Percentiles rank a stretch among this genome's conserved stretches.
phyloP scores from a whole-genome alignment of 2,888 invertebrate species.

The Endotricha flammealis region DNA sequence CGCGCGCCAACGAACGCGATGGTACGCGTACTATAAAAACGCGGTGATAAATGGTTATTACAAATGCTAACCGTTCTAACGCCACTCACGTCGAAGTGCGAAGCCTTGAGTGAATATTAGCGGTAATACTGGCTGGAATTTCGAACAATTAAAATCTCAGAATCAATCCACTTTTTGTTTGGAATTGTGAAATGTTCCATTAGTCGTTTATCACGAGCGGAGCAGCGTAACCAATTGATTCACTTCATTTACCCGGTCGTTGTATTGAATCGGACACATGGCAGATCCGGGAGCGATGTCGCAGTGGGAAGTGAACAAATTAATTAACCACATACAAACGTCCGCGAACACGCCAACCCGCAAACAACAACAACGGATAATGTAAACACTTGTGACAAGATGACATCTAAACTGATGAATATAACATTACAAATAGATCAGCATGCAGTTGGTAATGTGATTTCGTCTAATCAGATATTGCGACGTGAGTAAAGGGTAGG shows the following conservation, averaged over 20 bases:
- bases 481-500: too few species aligned
- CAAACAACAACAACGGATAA: background rate
- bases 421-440: too few species aligned
- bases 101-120: background rate
- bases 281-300: constrained; percentile 25
- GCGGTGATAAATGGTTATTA: background rate
- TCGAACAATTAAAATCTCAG: constrained; percentile 4
- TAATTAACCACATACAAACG: constrained; percentile 44
- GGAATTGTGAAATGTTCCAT: constrained; percentile 26
- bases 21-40: background rate
- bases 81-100: background rate
- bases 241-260: constrained; percentile 39
- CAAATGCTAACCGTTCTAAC: background rate
- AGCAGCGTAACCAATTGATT: constrained; percentile 51
- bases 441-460: too few species aligned
- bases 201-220: constrained; percentile 38
- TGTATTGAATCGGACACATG: constrained; percentile 44
- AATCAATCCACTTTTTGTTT: background rate
- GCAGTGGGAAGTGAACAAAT: constrained; percentile 36
- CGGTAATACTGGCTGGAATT: background rate
- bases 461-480: too few species aligned
- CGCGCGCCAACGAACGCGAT: background rate
- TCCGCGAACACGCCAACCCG: background rate
- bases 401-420: too few species aligned
- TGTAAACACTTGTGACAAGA: too few species aligned